Base-by-base conservation (phyloP, 2,888 invertebrate species). In the Merodon equestris region DNA sequence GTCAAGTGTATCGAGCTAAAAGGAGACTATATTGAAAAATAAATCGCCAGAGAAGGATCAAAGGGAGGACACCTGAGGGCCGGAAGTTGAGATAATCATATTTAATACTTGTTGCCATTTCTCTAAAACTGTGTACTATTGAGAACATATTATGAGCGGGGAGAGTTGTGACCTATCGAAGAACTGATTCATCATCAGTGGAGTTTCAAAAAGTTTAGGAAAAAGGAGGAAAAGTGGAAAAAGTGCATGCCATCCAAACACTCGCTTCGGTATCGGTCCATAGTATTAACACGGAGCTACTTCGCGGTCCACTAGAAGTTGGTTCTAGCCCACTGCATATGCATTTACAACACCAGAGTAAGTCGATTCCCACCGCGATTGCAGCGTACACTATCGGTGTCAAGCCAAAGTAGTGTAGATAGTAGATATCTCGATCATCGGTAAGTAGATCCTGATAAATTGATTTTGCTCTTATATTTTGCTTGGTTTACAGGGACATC, bases 391-490 rank as follows among this genome's bases (percentile, higher is more conserved):
- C 94, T 94, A 27, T 95, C 95, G 34, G 93, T 95, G 83, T 94
- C 94, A 12, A 95, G 95, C 67, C 95, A 95, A 88, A 94, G 95
- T 89, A 95, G 95, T 86, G 90, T 95, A 81, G 95, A 95, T 85
- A 94, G 94, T 85, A 93, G 82, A 92, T 93, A 81, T 91, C 92
- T 57, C 90, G 93, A 84, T 90, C 91, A 87, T 89, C 89, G 82
- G 88, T 89, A 82, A 19, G 44, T 38, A 10, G 9, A 13, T 9
- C 38, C 38, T 72, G 15, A 19, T 51, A 51, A 17, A 70, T 19
- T 82, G 36, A 54, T 44, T 14, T 50, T 51, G 66, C 67, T 57
- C n/a, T 72, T 57, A 10, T 34, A 5, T 48, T 67, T 60, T 18
- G 88, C 7, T 27, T 27, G 27, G n/a, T n/a, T 40, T 40, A 7